A percentile compares a stretch with the other conserved stretches of the same genome.
These are phyloP conservation scores for Coreoperca whiteheadi DNA, from an alignment of 2,113 vertebrate genomes.

Conservation along the genomic window DNA sequence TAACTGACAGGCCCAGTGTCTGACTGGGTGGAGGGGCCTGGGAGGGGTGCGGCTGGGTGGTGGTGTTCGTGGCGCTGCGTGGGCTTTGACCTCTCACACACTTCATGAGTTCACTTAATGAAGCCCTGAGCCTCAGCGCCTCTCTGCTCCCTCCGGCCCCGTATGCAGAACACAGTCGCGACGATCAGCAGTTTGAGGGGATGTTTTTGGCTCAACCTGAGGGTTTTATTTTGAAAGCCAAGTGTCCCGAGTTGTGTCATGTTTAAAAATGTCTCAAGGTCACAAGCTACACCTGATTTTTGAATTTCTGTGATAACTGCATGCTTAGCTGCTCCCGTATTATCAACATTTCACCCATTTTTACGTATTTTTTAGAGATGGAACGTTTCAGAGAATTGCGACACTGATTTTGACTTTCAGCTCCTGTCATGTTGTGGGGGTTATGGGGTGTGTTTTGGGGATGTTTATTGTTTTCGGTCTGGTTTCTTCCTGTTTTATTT, in stretches of 20 bases:
- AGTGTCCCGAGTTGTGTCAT: background rate
- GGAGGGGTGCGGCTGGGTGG: constrained; percentile 10
- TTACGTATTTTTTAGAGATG: too few species aligned
- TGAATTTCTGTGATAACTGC: background rate
- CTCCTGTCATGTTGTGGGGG: too few species aligned
- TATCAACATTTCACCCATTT: too few species aligned
- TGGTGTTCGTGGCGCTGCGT: constrained; percentile 63
- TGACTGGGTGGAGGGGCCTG: constrained; percentile 18
- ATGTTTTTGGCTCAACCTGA: background rate
- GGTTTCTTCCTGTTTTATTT: too few species aligned
- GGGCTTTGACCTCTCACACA: constrained; percentile 78
- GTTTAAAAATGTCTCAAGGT: background rate
- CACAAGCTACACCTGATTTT: background rate
- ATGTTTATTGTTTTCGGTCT: too few species aligned
- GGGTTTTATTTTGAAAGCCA: constrained; percentile 3
- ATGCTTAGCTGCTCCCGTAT: too few species aligned
- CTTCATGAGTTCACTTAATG: constrained; percentile 73
- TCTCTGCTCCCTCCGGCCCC: constrained; percentile 5
- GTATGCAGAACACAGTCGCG: background rate
- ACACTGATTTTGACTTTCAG: too few species aligned
- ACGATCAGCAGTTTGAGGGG: background rate
- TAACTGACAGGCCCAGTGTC: constrained; percentile 67
- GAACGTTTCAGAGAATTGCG: too few species aligned
- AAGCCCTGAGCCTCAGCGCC: constrained; percentile 31
- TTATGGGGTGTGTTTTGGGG: too few species aligned